Percentiles rank a stretch among this genome's conserved stretches.
phyloP scores from a whole-genome alignment of 2,888 invertebrate species.

The Junonia oenone region DNA sequence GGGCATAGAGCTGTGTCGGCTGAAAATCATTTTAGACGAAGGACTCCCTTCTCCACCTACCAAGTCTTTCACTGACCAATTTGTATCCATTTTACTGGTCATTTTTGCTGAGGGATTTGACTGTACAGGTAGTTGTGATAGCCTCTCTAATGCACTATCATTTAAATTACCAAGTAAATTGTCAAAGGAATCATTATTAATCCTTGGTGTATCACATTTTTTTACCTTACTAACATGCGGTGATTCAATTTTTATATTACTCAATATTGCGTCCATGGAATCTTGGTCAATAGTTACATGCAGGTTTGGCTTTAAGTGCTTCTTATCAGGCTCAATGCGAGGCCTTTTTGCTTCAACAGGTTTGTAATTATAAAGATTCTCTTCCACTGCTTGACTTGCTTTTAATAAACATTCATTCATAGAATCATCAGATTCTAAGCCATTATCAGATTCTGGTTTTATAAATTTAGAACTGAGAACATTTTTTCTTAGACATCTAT shows the following conservation, averaged over 20 bases:
- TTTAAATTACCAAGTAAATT: conserved; percentile 64
- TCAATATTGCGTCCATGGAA: conserved; percentile 64
- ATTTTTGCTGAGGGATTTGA: conserved; percentile 36
- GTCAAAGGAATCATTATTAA: conserved; percentile 73
- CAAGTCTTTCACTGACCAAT: conserved; percentile 51
- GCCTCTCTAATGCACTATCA: conserved; percentile 63
- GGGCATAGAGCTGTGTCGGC: conserved; percentile 70
- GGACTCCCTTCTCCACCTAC: conserved; percentile 51
- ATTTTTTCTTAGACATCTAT: conserved; percentile 60
- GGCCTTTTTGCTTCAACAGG: conserved; percentile 42
- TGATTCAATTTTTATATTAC: conserved; percentile 58
- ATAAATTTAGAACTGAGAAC: conserved; percentile 64
- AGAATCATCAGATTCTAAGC: conserved; percentile 71
- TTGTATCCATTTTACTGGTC: conserved; percentile 31
- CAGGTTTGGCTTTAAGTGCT: conserved; percentile 32
- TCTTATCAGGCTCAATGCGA: conserved; percentile 37
- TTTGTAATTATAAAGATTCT: conserved; percentile 48
- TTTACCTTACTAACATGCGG: conserved; percentile 47
- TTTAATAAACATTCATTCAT: conserved; percentile 72
- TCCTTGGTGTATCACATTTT: conserved; percentile 46
- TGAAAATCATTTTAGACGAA: conserved; percentile 53
- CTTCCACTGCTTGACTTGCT: conserved; percentile 71
- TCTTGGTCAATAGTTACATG: conserved; percentile 56
- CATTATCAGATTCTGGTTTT: conserved; percentile 57
- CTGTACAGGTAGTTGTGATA: conserved; percentile 59